A percentile compares a stretch with the other conserved stretches of the same genome.
phyloP scores from a whole-genome alignment of 1,140 invertebrate genomes.

The Phenacoccus solenopsis region DNA sequence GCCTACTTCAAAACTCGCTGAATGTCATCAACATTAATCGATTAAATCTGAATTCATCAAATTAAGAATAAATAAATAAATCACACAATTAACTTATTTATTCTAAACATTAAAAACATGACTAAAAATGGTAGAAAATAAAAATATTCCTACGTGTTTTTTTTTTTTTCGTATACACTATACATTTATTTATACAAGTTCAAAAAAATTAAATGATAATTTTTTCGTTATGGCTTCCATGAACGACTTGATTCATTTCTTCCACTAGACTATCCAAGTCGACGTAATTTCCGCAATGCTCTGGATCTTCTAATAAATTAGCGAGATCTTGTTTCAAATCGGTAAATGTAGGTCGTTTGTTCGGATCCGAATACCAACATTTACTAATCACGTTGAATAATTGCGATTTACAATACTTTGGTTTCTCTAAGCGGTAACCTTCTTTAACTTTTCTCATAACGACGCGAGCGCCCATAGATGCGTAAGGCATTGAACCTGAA shows the following conservation, averaged over 20 bases:
- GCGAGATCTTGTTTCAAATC: slow-evolving; percentile 53
- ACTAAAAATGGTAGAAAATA: neutral
- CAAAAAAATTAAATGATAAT: slow-evolving; percentile 10
- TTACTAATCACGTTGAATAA: slow-evolving; percentile 59
- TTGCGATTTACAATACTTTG: slow-evolving; percentile 58
- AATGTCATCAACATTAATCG: too few species aligned
- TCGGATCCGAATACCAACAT: slow-evolving; percentile 62
- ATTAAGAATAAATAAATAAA: too few species aligned
- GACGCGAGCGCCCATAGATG: slow-evolving; percentile 61
- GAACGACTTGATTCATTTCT: slow-evolving; percentile 23
- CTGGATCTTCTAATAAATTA: slow-evolving; percentile 51
- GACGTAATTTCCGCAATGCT: slow-evolving; percentile 56
- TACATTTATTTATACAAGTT: too few species aligned
- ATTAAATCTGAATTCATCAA: too few species aligned
- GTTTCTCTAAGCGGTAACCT: slow-evolving; percentile 58
- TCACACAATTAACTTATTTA: neutral
- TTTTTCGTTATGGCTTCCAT: slow-evolving; percentile 17
- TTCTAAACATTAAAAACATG: neutral
- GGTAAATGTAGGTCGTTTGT: slow-evolving; percentile 56
- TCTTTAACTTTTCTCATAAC: slow-evolving; percentile 61
- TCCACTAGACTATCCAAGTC: slow-evolving; percentile 60
- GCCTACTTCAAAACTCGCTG: too few species aligned
- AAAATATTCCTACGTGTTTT: neutral
- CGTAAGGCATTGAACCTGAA: slow-evolving; percentile 66
- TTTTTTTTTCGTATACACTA: neutral